Evolutionary conservation across 2,797 vertebrate species (phyloP).

Genomic region (Channa striata): DNA sequence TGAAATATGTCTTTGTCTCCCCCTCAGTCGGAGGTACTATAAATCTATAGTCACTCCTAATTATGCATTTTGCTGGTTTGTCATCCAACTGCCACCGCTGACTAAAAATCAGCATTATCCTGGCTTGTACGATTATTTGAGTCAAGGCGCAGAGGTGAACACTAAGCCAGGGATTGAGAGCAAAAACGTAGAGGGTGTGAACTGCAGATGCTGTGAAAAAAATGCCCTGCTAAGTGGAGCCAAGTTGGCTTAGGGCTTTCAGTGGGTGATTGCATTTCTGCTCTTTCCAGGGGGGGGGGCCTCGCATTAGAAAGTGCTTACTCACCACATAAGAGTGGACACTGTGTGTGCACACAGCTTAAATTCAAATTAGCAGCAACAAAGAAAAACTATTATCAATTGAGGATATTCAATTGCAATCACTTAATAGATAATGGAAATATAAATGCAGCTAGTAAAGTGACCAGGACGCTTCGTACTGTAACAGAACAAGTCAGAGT

Average conservation of each 20-base stretch:
- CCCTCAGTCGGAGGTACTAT: constrained; percentile 7
- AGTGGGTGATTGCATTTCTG: constrained; percentile 51
- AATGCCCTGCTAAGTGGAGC: constrained; percentile 46
- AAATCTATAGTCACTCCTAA: constrained; percentile 5
- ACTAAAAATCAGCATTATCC: constrained; percentile 27
- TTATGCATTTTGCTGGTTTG: constrained; percentile 26
- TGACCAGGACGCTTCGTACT: constrained; percentile 5
- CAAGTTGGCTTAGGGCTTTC: constrained; percentile 66
- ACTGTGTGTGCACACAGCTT: constrained; percentile 11
- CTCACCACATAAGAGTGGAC: constrained; percentile 37
- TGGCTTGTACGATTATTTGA: constrained; percentile 39
- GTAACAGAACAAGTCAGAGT: constrained; percentile 49
- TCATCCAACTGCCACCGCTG: not conserved
- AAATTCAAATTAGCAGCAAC: constrained; percentile 15
- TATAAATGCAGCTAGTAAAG: constrained; percentile 22
- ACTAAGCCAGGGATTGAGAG: constrained; percentile 45
- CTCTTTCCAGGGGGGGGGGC: constrained; percentile 44
- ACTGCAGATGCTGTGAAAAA: constrained; percentile 48
- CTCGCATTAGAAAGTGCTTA: constrained; percentile 49
- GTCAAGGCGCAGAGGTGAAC: constrained; percentile 48
- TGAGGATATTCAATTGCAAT: constrained; percentile 25
- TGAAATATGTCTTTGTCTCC: constrained; percentile 5
- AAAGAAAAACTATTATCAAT: constrained; percentile 15
- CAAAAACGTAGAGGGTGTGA: constrained; percentile 23
- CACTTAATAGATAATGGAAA: constrained; percentile 13